Conservation (phyloP, 2,797 vertebrate genomes). For the Pelochelys cantorii region DNA sequence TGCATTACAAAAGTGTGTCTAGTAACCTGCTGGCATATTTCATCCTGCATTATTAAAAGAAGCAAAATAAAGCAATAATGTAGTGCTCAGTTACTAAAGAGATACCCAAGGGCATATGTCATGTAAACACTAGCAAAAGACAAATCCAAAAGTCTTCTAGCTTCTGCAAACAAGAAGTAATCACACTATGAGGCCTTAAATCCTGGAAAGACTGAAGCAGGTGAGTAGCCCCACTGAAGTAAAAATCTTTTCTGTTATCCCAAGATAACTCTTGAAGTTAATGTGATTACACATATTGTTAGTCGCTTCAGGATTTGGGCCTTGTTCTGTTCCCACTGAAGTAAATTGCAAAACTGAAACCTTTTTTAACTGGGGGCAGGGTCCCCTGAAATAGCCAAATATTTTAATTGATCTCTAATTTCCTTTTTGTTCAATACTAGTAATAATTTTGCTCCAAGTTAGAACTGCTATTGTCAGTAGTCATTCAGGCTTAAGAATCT, state of each 20-base stretch:
- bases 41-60: background rate
- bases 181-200: background rate
- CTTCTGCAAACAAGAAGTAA: conserved; percentile 15
- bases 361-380: background rate
- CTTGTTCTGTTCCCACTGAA: background rate
- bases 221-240: background rate
- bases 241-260: background rate
- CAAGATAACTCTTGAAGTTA: background rate
- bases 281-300: background rate
- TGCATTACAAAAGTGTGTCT: background rate
- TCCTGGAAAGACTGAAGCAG: background rate
- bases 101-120: background rate
- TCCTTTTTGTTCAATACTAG: background rate
- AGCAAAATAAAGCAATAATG: background rate
- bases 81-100: background rate
- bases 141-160: background rate
- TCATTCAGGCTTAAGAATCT: background rate
- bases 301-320: background rate
- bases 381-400: background rate
- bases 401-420: background rate
- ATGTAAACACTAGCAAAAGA: background rate
- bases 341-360: background rate
- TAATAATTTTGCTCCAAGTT: background rate
- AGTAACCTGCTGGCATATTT: background rate
- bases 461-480: background rate